Conservation (phyloP, 2,888 invertebrate species). For the Reticulitermes lucifugus region DNA sequence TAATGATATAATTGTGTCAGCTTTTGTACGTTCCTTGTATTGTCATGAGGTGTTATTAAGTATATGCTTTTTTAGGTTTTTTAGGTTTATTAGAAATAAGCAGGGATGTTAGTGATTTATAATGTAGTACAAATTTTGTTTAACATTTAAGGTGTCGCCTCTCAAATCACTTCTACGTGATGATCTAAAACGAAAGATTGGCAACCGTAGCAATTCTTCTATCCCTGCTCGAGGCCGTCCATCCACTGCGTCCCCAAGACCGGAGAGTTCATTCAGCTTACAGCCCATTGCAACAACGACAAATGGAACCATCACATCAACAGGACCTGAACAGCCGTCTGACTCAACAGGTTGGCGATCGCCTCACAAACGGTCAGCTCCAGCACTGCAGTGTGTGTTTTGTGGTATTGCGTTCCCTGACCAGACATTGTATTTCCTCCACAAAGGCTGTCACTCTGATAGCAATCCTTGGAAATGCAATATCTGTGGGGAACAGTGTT, state of each 20-base stretch:
- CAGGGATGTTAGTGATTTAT: too few species aligned
- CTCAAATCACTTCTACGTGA: slow-evolving; percentile 86
- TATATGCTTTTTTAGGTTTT: too few species aligned
- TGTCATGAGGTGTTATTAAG: too few species aligned
- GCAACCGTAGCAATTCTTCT: slow-evolving; percentile 74
- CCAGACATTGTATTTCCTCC: slow-evolving; percentile 94
- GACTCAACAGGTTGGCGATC: slow-evolving; percentile 61
- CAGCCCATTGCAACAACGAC: slow-evolving; percentile 64
- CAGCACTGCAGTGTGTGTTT: slow-evolving; percentile 81
- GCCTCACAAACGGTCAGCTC: slow-evolving; percentile 62
- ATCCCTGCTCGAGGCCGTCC: slow-evolving; percentile 56
- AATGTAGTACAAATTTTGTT: background rate
- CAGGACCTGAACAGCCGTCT: slow-evolving; percentile 66
- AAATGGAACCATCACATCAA: slow-evolving; percentile 78
- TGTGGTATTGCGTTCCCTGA: slow-evolving; percentile 97
- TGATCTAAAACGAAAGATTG: slow-evolving; percentile 84
- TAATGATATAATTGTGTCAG: too few species aligned
- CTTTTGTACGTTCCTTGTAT: too few species aligned
- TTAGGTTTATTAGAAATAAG: too few species aligned
- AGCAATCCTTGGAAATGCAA: slow-evolving; percentile 98
- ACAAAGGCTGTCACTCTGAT: slow-evolving; percentile 98
- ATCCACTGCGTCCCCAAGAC: slow-evolving; percentile 46
- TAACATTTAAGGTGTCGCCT: slow-evolving; percentile 72
- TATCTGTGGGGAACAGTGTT: slow-evolving; percentile 95
- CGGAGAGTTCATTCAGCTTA: slow-evolving; percentile 51